Base-by-base conservation (phyloP, 1,140 invertebrate species). In the Drosophila nigrodunni region DNA sequence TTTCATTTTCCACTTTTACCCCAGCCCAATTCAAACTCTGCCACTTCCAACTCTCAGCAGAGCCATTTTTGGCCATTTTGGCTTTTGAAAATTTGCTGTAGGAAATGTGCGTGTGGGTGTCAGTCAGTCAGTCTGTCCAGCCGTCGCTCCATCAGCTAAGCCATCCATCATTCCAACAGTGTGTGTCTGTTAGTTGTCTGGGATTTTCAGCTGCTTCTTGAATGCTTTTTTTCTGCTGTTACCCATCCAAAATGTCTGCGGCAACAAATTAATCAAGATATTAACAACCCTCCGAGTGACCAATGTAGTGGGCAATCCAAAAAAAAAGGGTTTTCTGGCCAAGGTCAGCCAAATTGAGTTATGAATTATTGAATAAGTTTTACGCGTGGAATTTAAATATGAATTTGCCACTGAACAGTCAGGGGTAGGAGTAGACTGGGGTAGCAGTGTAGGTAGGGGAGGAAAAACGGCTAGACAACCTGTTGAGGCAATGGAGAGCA, bases 51-150 rank as follows among this genome's bases (percentile, higher is more conserved):
- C 39, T 58, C 7, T 15, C 35, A 10, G 61, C 30, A 52, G 7
- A 15, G 44, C 49, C 49, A 54, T 43, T 66, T 68, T 66, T 70
- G 59, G 54, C 52, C 64, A 44, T 73, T 79, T 62, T 64, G 72
- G 69, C 78, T 80, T 78, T 30, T 67, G 71, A 80, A 89, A 88
- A 81, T 89, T 85, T 81, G 86, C 89, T 89, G 85, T 90, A 59
- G 78, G 71, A 81, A 88, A 89, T 85, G 4, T 30, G 78, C 77
- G 85, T 89, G 71, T 81, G 85, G 65, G 64, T 43, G 68, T 43
- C 37, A 21, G 71, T 47, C 46, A 3, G 10, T 18, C 15, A 3
- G 15, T 47, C 46, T 47, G 15, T 47, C 46, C 21, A 18, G 15
- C 46, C 13, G 44, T 18, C 25, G 4, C 25, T 30, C 15, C 15